These are phyloP conservation scores for Ursus arctos DNA, from an alignment of 2,113 vertebrate genomes.

Conservation along the genomic window DNA sequence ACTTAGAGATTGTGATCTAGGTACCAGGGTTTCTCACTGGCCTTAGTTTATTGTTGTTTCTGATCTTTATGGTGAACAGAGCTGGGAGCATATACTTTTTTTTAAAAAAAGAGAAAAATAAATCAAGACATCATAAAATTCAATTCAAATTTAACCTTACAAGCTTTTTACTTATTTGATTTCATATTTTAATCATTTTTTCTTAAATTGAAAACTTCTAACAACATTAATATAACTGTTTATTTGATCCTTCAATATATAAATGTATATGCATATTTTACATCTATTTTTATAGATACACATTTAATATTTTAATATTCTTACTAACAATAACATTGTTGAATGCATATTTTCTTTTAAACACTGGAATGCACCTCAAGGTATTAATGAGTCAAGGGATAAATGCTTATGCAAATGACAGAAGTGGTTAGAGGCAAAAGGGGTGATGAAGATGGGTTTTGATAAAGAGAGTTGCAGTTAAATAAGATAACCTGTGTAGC, in stretches of 20 bases:
- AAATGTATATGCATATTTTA: background rate
- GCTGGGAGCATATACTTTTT: background rate
- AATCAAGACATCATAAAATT: background rate
- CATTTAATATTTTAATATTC: background rate
- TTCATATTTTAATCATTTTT: background rate
- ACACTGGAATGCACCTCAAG: background rate
- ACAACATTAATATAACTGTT: background rate
- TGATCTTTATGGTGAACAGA: background rate
- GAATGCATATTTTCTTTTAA: background rate
- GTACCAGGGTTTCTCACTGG: background rate
- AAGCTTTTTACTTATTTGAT: background rate
- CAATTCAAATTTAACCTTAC: background rate
- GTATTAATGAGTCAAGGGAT: background rate
- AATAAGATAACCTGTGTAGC: background rate
- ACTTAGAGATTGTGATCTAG: background rate
- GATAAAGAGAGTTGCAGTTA: background rate
- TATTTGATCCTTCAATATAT: background rate
- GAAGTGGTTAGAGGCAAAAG: background rate
- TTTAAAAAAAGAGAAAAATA: background rate
- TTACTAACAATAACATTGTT: background rate
- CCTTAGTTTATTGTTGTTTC: background rate
- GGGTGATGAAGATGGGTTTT: background rate
- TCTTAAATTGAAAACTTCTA: background rate
- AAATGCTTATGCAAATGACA: background rate
- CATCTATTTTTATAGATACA: background rate